These are phyloP conservation scores for Pipra filicauda DNA, from an alignment of 2,113 vertebrate genomes.

Conservation along the genomic window DNA sequence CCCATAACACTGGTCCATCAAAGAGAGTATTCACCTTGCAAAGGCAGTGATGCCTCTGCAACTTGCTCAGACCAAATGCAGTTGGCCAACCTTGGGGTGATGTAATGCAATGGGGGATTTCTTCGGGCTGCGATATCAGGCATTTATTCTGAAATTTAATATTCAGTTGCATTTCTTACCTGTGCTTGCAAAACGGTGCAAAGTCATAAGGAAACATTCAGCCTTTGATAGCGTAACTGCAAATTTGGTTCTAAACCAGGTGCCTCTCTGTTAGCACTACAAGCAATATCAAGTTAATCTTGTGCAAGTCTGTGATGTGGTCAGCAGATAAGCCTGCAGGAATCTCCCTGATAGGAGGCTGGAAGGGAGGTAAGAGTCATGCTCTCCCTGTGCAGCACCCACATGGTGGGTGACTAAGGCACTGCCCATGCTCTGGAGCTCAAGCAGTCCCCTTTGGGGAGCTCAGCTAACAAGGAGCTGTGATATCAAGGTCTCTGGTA, in stretches of 20 bases:
- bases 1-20: neutral
- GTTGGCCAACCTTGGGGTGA: neutral
- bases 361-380: neutral
- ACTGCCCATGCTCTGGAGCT: neutral
- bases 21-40: neutral
- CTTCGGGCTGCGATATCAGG: neutral
- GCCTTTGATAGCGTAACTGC: fast-evolving
- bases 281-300: neutral
- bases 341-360: neutral
- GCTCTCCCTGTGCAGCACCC: neutral
- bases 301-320: neutral
- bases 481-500: neutral
- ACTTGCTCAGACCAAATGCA: neutral
- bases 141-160: fast-evolving
- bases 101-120: neutral
- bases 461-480: neutral
- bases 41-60: neutral
- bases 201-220: neutral
- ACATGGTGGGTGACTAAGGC: neutral
- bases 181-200: neutral
- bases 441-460: fast-evolving
- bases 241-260: neutral
- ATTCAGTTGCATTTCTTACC: fast-evolving
- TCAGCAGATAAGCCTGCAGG: neutral
- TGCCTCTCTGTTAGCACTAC: neutral